phyloP scores from a whole-genome alignment of 2,888 invertebrate genomes.

The Polietes domitor region DNA sequence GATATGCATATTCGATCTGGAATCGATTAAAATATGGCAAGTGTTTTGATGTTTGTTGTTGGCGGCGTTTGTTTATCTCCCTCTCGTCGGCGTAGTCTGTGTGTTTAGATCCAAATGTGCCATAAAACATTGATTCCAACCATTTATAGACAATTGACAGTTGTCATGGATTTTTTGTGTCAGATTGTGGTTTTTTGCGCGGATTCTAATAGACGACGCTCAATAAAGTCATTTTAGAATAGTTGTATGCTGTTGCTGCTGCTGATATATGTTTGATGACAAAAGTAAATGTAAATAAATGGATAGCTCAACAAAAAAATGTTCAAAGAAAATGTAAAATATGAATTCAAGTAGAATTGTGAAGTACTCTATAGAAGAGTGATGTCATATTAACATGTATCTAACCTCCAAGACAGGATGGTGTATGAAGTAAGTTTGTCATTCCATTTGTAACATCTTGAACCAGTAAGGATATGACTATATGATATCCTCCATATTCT shows the following conservation, averaged over 20 bases:
- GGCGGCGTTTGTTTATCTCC: not conserved
- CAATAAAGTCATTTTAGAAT: conserved; percentile 50
- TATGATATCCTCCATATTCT: too few species aligned
- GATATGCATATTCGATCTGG: conserved; percentile 53
- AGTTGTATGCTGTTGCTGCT: conserved; percentile 14
- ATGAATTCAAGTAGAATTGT: not conserved
- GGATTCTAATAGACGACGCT: conserved; percentile 26
- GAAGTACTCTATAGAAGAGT: not conserved
- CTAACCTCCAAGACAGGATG: too few species aligned
- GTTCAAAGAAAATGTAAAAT: too few species aligned
- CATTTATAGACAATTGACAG: conserved; percentile 59
- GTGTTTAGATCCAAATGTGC: conserved; percentile 49
- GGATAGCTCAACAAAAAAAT: not conserved
- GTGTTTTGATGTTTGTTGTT: conserved; percentile 10
- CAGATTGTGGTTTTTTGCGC: conserved; percentile 1
- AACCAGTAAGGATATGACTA: too few species aligned
- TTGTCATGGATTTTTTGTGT: conserved; percentile 48
- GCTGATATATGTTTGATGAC: conserved; percentile 29
- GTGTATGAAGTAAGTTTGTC: too few species aligned
- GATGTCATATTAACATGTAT: too few species aligned
- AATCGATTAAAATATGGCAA: conserved; percentile 36
- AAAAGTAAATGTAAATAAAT: conserved; percentile 30
- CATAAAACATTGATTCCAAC: conserved; percentile 53
- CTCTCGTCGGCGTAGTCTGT: not conserved
- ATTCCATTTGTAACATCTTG: too few species aligned